These are phyloP conservation scores for Meiosimyza decipiens DNA, from an alignment of 2,888 invertebrate genomes.

Conservation along the genomic window DNA sequence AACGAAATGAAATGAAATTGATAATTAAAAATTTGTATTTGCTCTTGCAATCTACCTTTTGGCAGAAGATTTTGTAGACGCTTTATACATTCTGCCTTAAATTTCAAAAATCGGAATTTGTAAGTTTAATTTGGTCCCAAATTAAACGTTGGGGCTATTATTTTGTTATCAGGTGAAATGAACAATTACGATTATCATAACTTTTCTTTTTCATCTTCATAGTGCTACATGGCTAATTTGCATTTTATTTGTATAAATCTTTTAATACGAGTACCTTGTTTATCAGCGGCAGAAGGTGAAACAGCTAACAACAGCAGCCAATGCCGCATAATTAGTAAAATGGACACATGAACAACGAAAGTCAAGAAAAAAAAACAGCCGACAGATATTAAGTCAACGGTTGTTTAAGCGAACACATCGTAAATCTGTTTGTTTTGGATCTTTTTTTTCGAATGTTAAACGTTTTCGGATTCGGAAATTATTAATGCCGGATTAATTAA, in stretches of 20 bases:
- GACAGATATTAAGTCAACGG: background rate
- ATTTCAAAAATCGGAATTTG: too few relatives aligned
- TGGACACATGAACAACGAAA: slow-evolving; percentile 7
- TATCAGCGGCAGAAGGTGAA: background rate
- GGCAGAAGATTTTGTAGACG: too few relatives aligned
- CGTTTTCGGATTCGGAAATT: slow-evolving; percentile 1
- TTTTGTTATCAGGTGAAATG: background rate
- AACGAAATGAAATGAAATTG: too few relatives aligned
- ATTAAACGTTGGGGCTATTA: background rate
- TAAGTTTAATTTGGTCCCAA: too few relatives aligned
- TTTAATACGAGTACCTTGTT: slow-evolving; percentile 1
- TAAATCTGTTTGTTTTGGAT: slow-evolving; percentile 28
- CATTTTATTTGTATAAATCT: slow-evolving; percentile 29
- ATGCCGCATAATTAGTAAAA: slow-evolving; percentile 22
- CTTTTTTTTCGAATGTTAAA: background rate
- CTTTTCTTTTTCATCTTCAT: background rate
- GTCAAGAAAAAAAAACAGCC: background rate
- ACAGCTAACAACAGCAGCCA: slow-evolving; percentile 8
- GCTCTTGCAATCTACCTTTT: too few relatives aligned
- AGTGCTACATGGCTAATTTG: slow-evolving; percentile 9
- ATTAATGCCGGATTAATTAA: slow-evolving; percentile 34
- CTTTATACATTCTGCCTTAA: too few relatives aligned
- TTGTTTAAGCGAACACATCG: background rate
- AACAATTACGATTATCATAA: background rate
- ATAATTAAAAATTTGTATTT: too few relatives aligned